Base-by-base conservation (phyloP, 1,140 invertebrate genomes). In the Bombyx mandarina region DNA sequence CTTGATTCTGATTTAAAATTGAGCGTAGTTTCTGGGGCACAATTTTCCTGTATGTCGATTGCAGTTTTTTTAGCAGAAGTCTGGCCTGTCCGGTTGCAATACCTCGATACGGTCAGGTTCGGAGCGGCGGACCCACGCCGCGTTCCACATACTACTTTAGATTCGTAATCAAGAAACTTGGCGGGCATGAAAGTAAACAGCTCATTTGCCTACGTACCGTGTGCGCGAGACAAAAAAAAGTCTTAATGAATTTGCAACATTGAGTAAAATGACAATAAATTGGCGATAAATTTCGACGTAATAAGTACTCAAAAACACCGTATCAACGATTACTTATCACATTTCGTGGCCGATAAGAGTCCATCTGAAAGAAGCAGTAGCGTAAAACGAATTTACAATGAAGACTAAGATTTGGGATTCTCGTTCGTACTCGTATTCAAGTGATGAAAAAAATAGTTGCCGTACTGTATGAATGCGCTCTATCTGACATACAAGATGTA, bases 41-140 rank as follows among this genome's bases (percentile, higher is more conserved):
- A 52, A 63, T 68, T 68, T 66, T 66, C 67, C 56, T 59, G 54
- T 60, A 58, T 54, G 57, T 57, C 56, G 62, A 64, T 62, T 70
- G 73, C 63, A 67, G 62, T 79, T 80, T 76, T 68, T 75, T 73
- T 76, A 68, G 69, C 70, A 72, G 75, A 66, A 77, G 77, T 64
- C 69, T 45, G 61, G 71, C 79, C 73, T 74, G 74, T 86, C 83
- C 83, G 81, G 83, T 82, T 76, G 66, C 74, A 76, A 83, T 75
- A 82, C 77, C 83, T 83, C 79, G 69, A 78, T 84, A 79, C 77
- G 73, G 77, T 82, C 80, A 83, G 77, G 75, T 79, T 78, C 71
- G 74, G 73, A 67, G 71, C 69, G 62, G 65, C 71, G 67, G 66
- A 74, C 70, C 73, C 73, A 79, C 80, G 74, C 70, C 72, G 66